Evolutionary conservation across 2,113 vertebrate species (phyloP), one percentile per base, ranked within the genome.

Genomic region (Argyrosomus japonicus): DNA sequence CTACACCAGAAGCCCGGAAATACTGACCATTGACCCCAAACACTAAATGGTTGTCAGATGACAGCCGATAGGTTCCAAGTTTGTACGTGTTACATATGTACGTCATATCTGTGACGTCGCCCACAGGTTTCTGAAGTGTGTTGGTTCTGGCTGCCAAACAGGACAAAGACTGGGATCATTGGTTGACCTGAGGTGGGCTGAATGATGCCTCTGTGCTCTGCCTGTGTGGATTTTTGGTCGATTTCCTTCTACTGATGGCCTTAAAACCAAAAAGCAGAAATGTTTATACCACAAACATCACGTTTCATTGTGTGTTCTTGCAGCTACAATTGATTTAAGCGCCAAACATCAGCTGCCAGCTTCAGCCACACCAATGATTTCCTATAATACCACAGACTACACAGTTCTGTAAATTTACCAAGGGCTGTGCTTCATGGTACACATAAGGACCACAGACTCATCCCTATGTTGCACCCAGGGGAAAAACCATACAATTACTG

Each of bases 401-500:
- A 63, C 13, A 13, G 17, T 5, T 77, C n/a, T 68, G 40, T 32
- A 12, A 10, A 15, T 54, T 81, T 53, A 51, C 1, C 1, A 27
- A n/a, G 11, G 15, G 43, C 29, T 48, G 23, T 50, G 57, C 67
- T 10, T 76, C 61, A 60, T n/a, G 58, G 9, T 5, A 5, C 45
- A 61, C 54, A 25, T 62, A 19, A 73, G 15, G 36, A 69, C 40
- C 17, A 54, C 72, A n/a, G 43, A 48, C n/a, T 75, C 1, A 7
- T 23, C 57, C 25, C 14, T 54, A n/a, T 69, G 51, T 62, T 68
- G 70, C 62, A 60, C 70, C 70, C 54, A 25, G 0, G 40, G 43
- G 79, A 77, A 23, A 79, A 77, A 60, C 57, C 10, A 51, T 36
- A 21, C 70, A 87, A 73, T 83, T 53, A 73, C 74, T 12, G 23